These are phyloP conservation scores for Columba janthina DNA, from an alignment of 2,113 vertebrate species.

Conservation along the genomic window DNA sequence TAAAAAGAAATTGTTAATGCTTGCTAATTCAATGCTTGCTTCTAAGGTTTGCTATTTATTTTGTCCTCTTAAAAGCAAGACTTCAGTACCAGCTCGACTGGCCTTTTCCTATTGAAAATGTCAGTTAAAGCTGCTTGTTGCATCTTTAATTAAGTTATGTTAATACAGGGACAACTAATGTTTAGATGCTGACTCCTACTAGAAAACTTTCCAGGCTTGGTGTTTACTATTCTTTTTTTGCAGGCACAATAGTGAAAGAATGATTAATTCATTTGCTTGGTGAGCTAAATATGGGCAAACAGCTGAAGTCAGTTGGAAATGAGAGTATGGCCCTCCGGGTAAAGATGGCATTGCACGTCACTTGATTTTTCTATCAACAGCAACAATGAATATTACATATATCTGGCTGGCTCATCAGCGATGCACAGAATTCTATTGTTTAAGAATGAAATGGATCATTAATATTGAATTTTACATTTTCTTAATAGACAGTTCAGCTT, in stretches of 20 bases:
- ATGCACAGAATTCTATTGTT: not conserved
- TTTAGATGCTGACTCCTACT: not conserved
- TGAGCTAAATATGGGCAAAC: not conserved
- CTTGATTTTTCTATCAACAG: not conserved
- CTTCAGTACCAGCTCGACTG: not conserved
- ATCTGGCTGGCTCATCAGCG: not conserved
- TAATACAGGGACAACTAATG: not conserved
- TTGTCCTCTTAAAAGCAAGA: not conserved
- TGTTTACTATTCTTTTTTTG: not conserved
- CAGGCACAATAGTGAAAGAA: not conserved
- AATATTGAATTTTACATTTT: not conserved
- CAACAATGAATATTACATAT: not conserved
- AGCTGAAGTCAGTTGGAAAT: not conserved
- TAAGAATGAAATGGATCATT: constrained; percentile 24
- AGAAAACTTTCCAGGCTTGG: not conserved
- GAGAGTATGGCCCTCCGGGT: not conserved
- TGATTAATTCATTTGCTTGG: not conserved
- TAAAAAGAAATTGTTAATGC: not conserved
- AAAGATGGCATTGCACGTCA: not conserved
- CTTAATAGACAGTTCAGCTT: not conserved
- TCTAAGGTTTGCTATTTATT: not conserved
- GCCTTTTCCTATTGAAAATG: not conserved
- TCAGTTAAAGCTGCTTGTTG: not conserved
- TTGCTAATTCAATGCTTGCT: not conserved
- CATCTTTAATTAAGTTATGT: not conserved